Conservation (phyloP, 2,797 vertebrate species). For the Aphelocoma californica region DNA sequence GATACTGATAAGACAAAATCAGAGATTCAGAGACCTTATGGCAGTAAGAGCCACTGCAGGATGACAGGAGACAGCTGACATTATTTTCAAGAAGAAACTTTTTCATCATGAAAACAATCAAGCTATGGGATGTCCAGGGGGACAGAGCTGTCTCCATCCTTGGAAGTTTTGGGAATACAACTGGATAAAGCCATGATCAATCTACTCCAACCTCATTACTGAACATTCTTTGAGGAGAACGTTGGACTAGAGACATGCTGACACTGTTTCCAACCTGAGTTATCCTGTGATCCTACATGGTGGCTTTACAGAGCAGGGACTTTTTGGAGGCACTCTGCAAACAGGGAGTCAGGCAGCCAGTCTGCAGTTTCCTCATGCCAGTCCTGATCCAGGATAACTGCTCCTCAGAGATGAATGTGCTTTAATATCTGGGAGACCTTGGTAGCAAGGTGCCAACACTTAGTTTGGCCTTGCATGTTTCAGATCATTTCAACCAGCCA, state of each 20-base stretch:
- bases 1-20: background rate
- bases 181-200: background rate
- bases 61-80: background rate
- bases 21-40: background rate
- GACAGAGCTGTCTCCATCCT: background rate
- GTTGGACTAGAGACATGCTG: background rate
- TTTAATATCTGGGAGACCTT: background rate
- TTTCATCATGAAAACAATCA: background rate
- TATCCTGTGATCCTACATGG: background rate
- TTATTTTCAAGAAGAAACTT: background rate
- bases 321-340: background rate
- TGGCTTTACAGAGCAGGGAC: background rate
- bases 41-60: background rate
- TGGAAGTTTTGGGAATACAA: background rate
- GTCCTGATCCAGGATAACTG: background rate
- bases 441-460: background rate
- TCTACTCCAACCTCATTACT: background rate
- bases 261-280: accelerated
- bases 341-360: background rate
- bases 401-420: background rate
- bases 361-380: background rate
- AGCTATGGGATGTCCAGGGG: background rate
- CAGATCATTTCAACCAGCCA: background rate
- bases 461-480: background rate
- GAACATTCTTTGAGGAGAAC: background rate